Conservation (phyloP, 2,113 vertebrate genomes). For the Catagonus wagneri region DNA sequence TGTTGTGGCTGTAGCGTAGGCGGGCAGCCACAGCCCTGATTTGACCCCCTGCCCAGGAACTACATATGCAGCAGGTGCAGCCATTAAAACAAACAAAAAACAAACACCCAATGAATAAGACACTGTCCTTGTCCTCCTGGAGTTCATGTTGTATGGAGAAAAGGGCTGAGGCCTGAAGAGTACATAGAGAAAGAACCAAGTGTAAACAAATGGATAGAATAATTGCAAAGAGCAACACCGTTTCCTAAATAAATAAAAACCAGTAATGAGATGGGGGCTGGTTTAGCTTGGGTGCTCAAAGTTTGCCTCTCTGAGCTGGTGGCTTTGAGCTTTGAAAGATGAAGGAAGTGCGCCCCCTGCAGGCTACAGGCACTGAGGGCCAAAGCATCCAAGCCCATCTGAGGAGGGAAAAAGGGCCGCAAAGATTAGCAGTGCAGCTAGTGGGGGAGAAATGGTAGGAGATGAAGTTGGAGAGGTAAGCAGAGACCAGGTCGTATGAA, state of each 20-base stretch:
- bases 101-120: background rate
- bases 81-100: too few species aligned
- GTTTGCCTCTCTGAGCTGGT: background rate
- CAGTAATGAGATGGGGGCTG: background rate
- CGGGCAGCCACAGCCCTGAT: too few species aligned
- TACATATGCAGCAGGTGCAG: too few species aligned
- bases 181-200: background rate
- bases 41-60: too few species aligned
- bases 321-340: background rate
- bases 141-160: background rate
- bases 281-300: background rate
- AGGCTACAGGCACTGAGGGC: accelerated
- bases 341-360: accelerated
- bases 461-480: background rate
- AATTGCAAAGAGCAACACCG: background rate
- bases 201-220: background rate
- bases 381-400: accelerated
- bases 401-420: background rate
- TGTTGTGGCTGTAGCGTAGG: too few species aligned
- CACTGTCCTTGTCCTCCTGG: background rate
- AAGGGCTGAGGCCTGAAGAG: background rate
- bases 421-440: too few species aligned
- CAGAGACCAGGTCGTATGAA: background rate
- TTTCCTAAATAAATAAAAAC: background rate
- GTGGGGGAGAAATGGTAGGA: background rate